Evolutionary conservation across 2,797 vertebrate species (phyloP), one percentile per base, ranked within the genome.

Genomic region (Loriculus beryllinus): DNA sequence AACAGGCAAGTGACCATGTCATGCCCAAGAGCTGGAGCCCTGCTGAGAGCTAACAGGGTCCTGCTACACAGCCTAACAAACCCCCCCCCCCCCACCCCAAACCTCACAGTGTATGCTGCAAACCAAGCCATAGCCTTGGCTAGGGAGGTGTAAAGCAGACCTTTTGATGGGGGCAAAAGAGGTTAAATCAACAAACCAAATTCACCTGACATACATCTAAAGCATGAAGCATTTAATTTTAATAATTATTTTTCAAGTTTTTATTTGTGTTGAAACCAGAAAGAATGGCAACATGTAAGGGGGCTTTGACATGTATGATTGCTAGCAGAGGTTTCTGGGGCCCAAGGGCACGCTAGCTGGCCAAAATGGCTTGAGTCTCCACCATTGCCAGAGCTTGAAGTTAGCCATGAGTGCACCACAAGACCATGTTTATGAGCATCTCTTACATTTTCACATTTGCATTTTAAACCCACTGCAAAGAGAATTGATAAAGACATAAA

Each of bases 41-140:
- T 54, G n/a, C 42, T 92, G 28, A 51, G 5, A 47, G 10, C 9
- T 56, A 43, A 2, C 0, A 0, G 39, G 18, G 71, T 64, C 62
- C 33, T 56, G 19, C 40, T 6, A 10, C 0, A 0, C 10, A 42
- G 23, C 12, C 1, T 1, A 19, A 52, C 0, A 0, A 37, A 40
- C 17, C 47, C n/a, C 29, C 26, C 14, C 18, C 19, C 17, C 47
- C n/a, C 29, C 26, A 12, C 18, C 19, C n/a, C 33, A 22, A 17
- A 47, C 2, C 10, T 86, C 26, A 19, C 70, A 33, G 17, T 0
- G 4, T 9, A 26, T 4, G 7, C 39, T 47, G 47, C 35, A 45
- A 63, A 48, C 35, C 2, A 6, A 82, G 40, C 31, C 22, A 3
- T 16, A 56, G 28, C 31, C 39, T 28, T 12, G 39, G 22, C 28